Evolutionary conservation across 1,140 invertebrate genomes (phyloP), one percentile per base, ranked within the genome.

Genomic region (Glossosoma conforme): DNA sequence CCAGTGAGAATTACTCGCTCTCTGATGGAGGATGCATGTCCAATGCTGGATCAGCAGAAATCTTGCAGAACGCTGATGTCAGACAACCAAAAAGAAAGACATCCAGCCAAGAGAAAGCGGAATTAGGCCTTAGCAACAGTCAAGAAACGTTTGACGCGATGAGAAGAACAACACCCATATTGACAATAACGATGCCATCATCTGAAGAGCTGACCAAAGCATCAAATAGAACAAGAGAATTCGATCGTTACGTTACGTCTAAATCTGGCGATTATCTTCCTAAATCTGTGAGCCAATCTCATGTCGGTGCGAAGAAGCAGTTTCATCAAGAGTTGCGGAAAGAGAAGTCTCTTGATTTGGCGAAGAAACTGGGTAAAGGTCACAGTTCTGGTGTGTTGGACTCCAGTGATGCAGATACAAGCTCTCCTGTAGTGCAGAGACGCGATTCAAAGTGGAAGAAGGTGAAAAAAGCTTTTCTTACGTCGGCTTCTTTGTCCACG

Each of bases 381-480:
- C 61, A 65, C 0, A 65, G 63, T 56, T 63, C 65, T 45, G 53
- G 67, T 11, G 59, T 64, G n/a, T 60, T 61, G 14, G 69, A 72
- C 42, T 72, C 70, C 37, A 68, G 62, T 28, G 69, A 70, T 37
- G 45, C 63, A 21, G 66, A 68, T 6, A 48, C 57, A 6, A 60
- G 56, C 6, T 60, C 62, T 2, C 65, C 65, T 20, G 60, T 65
- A 36, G 58, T 62, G n/a, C 64, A 64, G 22, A 61, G 69, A 18
- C 62, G 69, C 17, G 63, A 71, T 57, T 81, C 79, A 11, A 84
- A 85, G 62, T 87, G 85, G 85, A 80, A 76, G 36, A 83, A 83
- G 62, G 82, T 87, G 14, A 86, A 86, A 62, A 74, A 81, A 52
- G 85, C 83, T 5, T 86, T 87, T 60, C 68, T 86, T 10, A 80